Base-by-base conservation (phyloP, 2,113 vertebrate genomes). In the Ceyx melanurus region DNA sequence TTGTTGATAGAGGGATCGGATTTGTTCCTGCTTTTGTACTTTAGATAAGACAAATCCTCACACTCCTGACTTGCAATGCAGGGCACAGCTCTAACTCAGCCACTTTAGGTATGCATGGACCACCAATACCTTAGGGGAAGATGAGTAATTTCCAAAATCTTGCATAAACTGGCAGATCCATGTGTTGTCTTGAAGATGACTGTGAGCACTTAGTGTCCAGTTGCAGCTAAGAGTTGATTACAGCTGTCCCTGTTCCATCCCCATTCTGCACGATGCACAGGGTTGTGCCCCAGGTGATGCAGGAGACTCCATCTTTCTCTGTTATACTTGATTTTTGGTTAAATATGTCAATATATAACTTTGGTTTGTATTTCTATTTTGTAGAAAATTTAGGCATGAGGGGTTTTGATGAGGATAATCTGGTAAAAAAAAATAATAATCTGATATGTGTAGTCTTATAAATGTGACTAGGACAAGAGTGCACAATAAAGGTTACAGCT, bases 251-350 rank as follows among this genome's bases (percentile, higher is more conserved):
- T 45, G 7, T 29, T 86, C 53, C 11, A 8, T 48, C 25, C 16
- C 40, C 3, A 0, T 56, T 66, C 45, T 6, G 10, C 15, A 5
- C 1, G 1, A 5, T 1, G 1, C 50, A 46, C 1, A 0, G 20
- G 17, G 4, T 57, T 58, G 50, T 31, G 3, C 45, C 56, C 26
- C 26, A 5, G 13, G 31, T 16, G 46, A 22, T 82, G 42, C 9
- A 35, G 53, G 6, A 54, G 46, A 48, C 12, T 53, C 29, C 10
- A 1, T 74, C 42, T 26, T 53, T 70, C n/a, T 70, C 9, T 35
- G 5, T 45, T 48, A 10, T 20, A 11, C 42, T 48, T 71, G 35
- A 65, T 20, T 72, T 82, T 22, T 43, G 29, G 29, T 54, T 77
- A 48, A 65, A 20, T 7, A 4, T 35, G 9, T 73, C 20, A 51